Base-by-base conservation (phyloP, 2,888 invertebrate genomes). In the Thereva nobilitata region DNA sequence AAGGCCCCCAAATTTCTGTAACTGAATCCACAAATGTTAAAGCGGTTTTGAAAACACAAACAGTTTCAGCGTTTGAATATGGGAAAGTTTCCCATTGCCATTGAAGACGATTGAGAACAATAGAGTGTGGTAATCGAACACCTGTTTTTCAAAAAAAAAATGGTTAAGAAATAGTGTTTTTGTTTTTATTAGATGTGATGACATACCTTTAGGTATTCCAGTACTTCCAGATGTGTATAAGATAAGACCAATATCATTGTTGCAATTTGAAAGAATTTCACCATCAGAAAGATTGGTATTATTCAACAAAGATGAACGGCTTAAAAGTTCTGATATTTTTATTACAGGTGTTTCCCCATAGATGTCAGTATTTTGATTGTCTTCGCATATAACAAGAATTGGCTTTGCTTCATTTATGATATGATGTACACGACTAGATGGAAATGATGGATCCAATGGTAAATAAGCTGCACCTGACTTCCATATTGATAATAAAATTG, bases 21-120 rank as follows among this genome's bases (percentile, higher is more conserved):
- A 93, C 88, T 0, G 94, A 92, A 78, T 95, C 95, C 4, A 95
- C 94, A 76, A 95, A 96, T 0, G 95, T 95, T 12, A 95, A 81
- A 0, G 95, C 92, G 0, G 95, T 95, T 81, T 95, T 95, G 82
- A 95, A 95, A 0, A 93, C 89, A 73, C 93, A 91, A 4, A 85
- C 84, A 6, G 84, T 83, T 75, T 93, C 92, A 0, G 85, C 83
- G 0, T 82, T 74, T 0, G 84, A 80, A 79, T 87, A 95, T 0
- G 95, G 93, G 76, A 95, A 90, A 0, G 85, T 85, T 10, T 86
- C 84, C 87, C 94, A 95, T 78, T 95, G 95, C 93, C 95, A 95
- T 77, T 87, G 86, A 12, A 95, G 83, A 0, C 95, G 87, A 78
- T 95, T 94, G 74, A 92, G 82, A 63, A 93, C 85, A 0, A 90